Percentiles rank a stretch among this genome's conserved stretches.
Evolutionary conservation across 2,888 invertebrate species (phyloP).

Genomic region (Euspilapteryx auroguttella): DNA sequence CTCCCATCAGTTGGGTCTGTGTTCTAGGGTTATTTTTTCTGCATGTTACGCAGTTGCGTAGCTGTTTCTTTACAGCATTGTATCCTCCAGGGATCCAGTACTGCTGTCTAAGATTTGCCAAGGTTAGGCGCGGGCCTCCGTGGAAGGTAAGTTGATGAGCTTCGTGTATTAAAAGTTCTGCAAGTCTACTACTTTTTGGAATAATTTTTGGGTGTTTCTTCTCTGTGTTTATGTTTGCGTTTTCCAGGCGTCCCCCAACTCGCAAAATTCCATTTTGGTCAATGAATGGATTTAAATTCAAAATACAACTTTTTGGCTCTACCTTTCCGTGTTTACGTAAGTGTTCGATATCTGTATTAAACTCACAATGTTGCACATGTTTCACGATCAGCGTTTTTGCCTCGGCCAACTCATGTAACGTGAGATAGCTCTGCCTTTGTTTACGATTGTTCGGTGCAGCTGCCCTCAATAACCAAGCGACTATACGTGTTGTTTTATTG

Average conservation of each 20-base stretch:
- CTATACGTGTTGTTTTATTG: not conserved
- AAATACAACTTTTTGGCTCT: not conserved
- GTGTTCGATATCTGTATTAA: not conserved
- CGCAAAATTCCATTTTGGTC: not conserved
- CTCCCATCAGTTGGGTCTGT: constrained; percentile 6
- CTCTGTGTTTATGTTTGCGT: not conserved
- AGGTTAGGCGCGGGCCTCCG: not conserved
- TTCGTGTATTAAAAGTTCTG: not conserved
- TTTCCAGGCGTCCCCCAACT: not conserved
- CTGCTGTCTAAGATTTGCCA: not conserved
- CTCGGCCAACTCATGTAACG: not conserved
- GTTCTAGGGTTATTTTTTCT: constrained; percentile 1
- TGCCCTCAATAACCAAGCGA: not conserved
- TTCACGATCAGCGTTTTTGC: not conserved
- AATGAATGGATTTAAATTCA: not conserved
- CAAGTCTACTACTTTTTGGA: not conserved
- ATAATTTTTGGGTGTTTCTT: not conserved
- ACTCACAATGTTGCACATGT: not conserved
- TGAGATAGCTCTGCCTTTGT: not conserved
- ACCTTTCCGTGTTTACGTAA: not conserved
- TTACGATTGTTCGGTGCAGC: not conserved
- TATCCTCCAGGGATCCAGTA: not conserved
- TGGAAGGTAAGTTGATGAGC: not conserved
- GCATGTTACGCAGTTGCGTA: not conserved
- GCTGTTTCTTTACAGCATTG: not conserved